These are phyloP conservation scores for Pachyramphus minor DNA, from an alignment of 2,113 vertebrate genomes.

Conservation along the genomic window DNA sequence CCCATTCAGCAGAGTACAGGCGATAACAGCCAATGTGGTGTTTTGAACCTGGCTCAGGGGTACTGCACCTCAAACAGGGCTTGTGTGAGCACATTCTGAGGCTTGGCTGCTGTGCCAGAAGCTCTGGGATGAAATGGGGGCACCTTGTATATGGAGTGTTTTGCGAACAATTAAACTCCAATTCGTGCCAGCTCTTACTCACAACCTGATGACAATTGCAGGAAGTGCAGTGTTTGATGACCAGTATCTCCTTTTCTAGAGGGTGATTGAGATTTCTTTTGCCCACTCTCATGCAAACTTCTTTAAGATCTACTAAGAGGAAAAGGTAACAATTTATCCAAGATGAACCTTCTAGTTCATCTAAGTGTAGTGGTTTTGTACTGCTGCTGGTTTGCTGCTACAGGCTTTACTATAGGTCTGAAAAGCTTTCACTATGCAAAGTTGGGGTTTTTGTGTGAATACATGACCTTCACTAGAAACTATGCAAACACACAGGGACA, in stretches of 20 bases:
- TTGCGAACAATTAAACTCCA: background rate
- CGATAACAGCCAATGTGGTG: background rate
- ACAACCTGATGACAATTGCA: background rate
- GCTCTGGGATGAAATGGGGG: background rate
- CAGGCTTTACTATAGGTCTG: background rate
- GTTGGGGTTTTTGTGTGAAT: background rate
- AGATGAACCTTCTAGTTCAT: background rate
- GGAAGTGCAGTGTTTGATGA: background rate
- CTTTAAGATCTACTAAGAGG: background rate
- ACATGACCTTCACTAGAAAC: background rate
- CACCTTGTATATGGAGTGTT: background rate
- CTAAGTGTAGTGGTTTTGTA: background rate
- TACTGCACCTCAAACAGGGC: background rate
- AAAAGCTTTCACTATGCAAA: background rate
- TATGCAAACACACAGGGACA: background rate
- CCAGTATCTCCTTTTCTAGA: background rate
- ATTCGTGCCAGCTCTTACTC: background rate
- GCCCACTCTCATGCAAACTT: background rate
- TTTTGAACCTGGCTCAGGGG: background rate
- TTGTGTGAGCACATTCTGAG: accelerated
- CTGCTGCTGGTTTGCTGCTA: background rate
- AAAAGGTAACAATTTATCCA: background rate
- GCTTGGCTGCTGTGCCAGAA: background rate
- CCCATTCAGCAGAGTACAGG: background rate
- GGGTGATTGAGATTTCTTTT: background rate